phyloP scores from a whole-genome alignment of 2,113 vertebrate species.

The Psilopsiagon aurifrons region DNA sequence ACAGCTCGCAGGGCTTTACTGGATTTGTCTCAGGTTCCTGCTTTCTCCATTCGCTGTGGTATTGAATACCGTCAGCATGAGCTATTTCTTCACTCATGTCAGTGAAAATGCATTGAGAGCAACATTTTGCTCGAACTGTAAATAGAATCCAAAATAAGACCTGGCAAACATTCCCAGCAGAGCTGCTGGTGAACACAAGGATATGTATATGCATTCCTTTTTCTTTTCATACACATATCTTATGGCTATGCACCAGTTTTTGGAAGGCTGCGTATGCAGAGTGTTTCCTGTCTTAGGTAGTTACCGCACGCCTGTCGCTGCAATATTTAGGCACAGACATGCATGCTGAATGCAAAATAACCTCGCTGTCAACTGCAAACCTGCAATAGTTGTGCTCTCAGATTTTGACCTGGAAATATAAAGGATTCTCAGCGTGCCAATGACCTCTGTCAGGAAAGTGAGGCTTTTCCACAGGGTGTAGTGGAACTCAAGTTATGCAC shows the following conservation, averaged over 20 bases:
- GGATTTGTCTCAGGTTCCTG: not conserved
- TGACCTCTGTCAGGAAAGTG: not conserved
- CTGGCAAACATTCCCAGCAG: conserved; percentile 24
- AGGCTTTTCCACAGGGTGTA: not conserved
- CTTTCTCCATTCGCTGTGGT: not conserved
- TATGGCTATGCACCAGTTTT: not conserved
- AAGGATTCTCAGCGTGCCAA: not conserved
- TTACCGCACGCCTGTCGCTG: not conserved
- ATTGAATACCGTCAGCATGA: not conserved
- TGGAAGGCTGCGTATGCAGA: not conserved
- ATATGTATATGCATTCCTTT: not conserved
- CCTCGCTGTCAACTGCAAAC: not conserved
- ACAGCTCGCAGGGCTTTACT: not conserved
- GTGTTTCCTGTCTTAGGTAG: not conserved
- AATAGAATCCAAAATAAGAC: conserved; percentile 51
- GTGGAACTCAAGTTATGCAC: fast-evolving
- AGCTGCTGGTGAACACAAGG: not conserved
- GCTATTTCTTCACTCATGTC: conserved; percentile 30
- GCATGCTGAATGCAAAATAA: conserved; percentile 22
- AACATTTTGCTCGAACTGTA: conserved; percentile 22
- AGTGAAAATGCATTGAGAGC: conserved; percentile 22
- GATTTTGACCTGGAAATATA: not conserved
- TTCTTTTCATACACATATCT: not conserved
- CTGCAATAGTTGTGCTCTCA: not conserved
- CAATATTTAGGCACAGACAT: conserved; percentile 3